phyloP scores from a whole-genome alignment of 2,888 invertebrate genomes.

The Andrena bucephala region DNA sequence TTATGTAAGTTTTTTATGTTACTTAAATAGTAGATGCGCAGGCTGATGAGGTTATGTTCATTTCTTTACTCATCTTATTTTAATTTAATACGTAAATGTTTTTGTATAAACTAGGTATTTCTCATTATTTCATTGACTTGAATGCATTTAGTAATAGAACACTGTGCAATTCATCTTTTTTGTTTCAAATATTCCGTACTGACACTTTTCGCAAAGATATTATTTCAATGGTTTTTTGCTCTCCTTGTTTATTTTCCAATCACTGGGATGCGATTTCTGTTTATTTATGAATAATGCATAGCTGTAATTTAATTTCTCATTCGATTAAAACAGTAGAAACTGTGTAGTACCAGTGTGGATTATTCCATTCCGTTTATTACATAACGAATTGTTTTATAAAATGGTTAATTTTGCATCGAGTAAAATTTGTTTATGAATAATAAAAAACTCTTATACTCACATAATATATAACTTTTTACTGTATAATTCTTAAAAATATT shows the following conservation, averaged over 20 bases:
- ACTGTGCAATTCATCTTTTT: not conserved
- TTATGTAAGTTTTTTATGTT: slow-evolving; percentile 10
- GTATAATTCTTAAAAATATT: not conserved
- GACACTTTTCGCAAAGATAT: not conserved
- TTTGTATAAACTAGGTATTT: not conserved
- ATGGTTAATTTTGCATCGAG: too few relatives aligned
- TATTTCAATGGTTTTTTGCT: not conserved
- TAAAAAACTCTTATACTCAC: not conserved
- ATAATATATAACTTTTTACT: not conserved
- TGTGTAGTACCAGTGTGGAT: not conserved
- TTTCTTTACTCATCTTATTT: not conserved
- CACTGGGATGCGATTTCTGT: not conserved
- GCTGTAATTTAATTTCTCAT: not conserved
- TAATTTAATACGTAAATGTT: not conserved
- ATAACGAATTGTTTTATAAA: not conserved
- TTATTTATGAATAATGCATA: not conserved
- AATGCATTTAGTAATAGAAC: not conserved
- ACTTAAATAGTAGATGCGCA: not conserved
- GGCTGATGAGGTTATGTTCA: slow-evolving; percentile 19
- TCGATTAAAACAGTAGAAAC: not conserved
- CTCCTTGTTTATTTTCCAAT: not conserved
- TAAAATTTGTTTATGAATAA: not conserved
- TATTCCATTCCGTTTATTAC: not conserved
- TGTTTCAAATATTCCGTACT: not conserved
- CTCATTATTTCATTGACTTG: not conserved